These are phyloP conservation scores for Protomyctophum bolini DNA, from an alignment of 2,113 vertebrate genomes.

Conservation along the genomic window DNA sequence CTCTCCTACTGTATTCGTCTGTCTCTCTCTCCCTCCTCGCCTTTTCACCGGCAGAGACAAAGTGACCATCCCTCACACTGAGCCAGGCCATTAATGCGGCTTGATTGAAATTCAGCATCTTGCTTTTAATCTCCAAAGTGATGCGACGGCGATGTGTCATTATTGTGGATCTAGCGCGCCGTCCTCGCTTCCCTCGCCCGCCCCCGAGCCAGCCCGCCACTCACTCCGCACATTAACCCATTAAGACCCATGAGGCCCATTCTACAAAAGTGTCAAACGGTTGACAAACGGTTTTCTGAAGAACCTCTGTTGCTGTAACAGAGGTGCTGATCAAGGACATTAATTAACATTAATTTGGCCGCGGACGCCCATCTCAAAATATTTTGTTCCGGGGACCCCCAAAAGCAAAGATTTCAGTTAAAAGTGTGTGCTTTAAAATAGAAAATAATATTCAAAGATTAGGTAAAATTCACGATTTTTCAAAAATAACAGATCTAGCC, in stretches of 20 bases:
- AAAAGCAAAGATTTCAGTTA: too few relatives aligned
- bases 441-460: too few relatives aligned
- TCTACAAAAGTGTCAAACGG: too few relatives aligned
- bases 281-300: too few relatives aligned
- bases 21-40: conserved; percentile 20
- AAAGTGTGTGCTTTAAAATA: too few relatives aligned
- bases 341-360: conserved; percentile 34
- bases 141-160: conserved; percentile 78
- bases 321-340: too few relatives aligned
- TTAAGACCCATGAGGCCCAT: too few relatives aligned
- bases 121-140: conserved; percentile 85
- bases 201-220: conserved; percentile 44
- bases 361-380: too few relatives aligned
- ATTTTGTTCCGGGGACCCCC: too few relatives aligned
- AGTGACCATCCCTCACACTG: conserved; percentile 75
- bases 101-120: conserved; percentile 84
- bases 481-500: too few relatives aligned
- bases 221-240: neutral
- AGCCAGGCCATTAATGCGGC: conserved; percentile 71
- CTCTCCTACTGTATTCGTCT: neutral
- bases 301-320: too few relatives aligned
- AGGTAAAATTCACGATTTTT: too few relatives aligned
- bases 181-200: conserved; percentile 64
- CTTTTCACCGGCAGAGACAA: conserved; percentile 65
- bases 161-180: conserved; percentile 75